Conservation (phyloP, 2,797 vertebrate species). For the Cephalopachus bancanus region DNA sequence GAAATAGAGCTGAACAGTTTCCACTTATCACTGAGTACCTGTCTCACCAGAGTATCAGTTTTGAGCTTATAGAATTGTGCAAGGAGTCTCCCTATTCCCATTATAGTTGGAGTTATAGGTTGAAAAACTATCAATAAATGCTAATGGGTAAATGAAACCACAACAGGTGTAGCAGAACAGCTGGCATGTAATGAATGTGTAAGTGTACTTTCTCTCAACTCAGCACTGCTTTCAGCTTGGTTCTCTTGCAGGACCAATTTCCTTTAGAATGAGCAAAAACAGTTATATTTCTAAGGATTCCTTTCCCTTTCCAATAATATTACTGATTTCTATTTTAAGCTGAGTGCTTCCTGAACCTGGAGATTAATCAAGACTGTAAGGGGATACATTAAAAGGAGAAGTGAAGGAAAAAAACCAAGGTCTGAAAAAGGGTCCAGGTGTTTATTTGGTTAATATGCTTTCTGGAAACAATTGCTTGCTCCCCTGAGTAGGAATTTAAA, state of each 20-base stretch:
- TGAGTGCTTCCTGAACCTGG: neutral
- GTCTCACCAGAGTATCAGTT: slow-evolving; percentile 48
- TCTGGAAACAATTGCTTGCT: slow-evolving; percentile 42
- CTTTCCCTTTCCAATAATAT: slow-evolving; percentile 36
- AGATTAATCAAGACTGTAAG: slow-evolving; percentile 35
- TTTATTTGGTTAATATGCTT: slow-evolving; percentile 40
- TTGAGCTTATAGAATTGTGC: slow-evolving; percentile 32
- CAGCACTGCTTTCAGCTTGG: neutral
- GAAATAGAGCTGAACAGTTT: slow-evolving; percentile 65
- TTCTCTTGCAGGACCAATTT: slow-evolving; percentile 36
- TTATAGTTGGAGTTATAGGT: slow-evolving; percentile 37
- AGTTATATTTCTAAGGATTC: slow-evolving; percentile 48
- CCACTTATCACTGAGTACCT: slow-evolving; percentile 69
- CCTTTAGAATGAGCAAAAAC: slow-evolving; percentile 42
- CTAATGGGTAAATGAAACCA: slow-evolving; percentile 46
- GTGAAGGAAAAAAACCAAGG: neutral
- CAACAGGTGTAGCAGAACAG: neutral
- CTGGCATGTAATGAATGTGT: slow-evolving; percentile 21
- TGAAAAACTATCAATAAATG: slow-evolving; percentile 53
- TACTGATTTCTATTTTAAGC: slow-evolving; percentile 64
- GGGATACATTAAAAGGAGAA: neutral
- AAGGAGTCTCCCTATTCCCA: neutral
- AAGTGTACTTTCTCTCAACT: slow-evolving; percentile 30
- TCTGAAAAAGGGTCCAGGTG: neutral
- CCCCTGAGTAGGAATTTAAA: slow-evolving; percentile 24